Evolutionary conservation across 2,113 vertebrate species (phyloP), one percentile per base, ranked within the genome.

Genomic region (Limanda limanda): DNA sequence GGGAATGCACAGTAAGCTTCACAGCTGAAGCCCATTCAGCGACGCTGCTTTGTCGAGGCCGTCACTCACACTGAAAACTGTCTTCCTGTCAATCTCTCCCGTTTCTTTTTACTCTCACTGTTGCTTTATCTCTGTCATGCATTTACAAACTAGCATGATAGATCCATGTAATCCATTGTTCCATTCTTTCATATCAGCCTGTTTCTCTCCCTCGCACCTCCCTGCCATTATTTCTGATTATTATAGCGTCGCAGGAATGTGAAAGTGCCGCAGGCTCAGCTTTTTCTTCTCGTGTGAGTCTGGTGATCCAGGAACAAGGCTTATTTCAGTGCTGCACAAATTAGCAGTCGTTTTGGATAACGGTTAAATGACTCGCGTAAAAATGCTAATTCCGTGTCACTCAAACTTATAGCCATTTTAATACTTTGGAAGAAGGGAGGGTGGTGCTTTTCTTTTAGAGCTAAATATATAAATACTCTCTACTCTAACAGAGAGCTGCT

Each of bases 341-440:
- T 71, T 68, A 42, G 61, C 72, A 76, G 58, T 79, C 52, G 64
- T 37, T 79, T 58, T 67, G 52, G 45, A 45, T 62, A 71, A 68
- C 74, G 51, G 71, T 68, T 75, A 76, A 88, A 91, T 74, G 80
- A 71, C 76, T 48, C 47, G 18, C 68, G 74, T 70, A 60, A 78
- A 83, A 78, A 89, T 80, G 75, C 80, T 60, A 80, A 85, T 87
- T 68, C 8, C 2, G 2, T 77, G 76, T 74, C 82, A 90, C 52
- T 88, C 82, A 87, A 77, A 77, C 57, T 70, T 61, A 76, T 35
- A 77, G 59, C 1, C 54, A 55, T 74, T 83, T 77, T 56, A 75
- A 78, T 78, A 61, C 78, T 79, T 76, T 31, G 45, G 2, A 52
- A 54, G 37, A 37, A 48, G 35, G 27, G 64, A 68, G 67, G 70